Evolutionary conservation across 2,113 vertebrate genomes (phyloP).

Genomic region (Elephantulus edwardii): DNA sequence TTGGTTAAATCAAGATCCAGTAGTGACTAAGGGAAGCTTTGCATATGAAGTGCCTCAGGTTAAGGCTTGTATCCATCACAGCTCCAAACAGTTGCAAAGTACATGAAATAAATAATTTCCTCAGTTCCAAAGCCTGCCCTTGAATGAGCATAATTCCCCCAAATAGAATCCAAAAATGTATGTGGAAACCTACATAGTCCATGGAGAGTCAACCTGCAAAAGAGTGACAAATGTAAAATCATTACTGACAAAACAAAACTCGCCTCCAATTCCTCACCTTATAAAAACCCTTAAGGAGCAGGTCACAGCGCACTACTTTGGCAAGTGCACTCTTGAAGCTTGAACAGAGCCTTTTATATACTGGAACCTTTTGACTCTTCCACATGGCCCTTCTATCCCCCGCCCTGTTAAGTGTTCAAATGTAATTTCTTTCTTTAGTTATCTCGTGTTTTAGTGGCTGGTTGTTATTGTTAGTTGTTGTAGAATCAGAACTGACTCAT

Average conservation of each 20-base stretch:
- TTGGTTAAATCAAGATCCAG: background rate
- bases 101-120: conserved; percentile 55
- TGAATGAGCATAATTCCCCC: conserved; percentile 55
- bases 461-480: background rate
- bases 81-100: conserved; percentile 31
- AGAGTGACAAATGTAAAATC: conserved; percentile 52
- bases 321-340: background rate
- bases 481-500: background rate
- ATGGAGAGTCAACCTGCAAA: background rate
- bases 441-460: conserved; percentile 69
- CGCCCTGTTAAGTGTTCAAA: conserved; percentile 60
- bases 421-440: conserved; percentile 83
- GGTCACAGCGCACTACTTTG: background rate
- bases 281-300: conserved; percentile 44
- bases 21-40: conserved; percentile 41
- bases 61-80: conserved; percentile 50
- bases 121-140: conserved; percentile 52
- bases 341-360: background rate
- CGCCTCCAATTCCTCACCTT: conserved; percentile 21
- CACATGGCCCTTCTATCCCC: background rate
- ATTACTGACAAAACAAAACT: conserved; percentile 47
- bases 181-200: conserved; percentile 18
- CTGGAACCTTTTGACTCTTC: background rate
- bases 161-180: conserved; percentile 57
- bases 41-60: conserved; percentile 14